phyloP scores from a whole-genome alignment of 1,140 invertebrate genomes.

The Drosophila willistoni region DNA sequence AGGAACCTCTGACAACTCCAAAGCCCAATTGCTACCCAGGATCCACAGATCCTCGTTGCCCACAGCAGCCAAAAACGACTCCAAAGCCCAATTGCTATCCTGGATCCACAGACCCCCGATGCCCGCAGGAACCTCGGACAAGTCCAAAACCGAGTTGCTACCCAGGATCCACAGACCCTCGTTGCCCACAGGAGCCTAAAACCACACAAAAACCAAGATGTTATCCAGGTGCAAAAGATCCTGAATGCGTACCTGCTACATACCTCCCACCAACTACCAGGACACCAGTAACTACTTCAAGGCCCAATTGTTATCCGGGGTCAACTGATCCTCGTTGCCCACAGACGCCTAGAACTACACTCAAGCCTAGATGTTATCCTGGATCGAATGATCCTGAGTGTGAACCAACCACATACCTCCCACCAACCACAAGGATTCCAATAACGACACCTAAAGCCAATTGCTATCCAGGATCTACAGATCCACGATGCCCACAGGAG shows the following conservation, averaged over 20 bases:
- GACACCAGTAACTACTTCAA: background rate
- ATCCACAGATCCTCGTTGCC: conserved; percentile 39
- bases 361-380: conserved; percentile 28
- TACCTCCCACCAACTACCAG: conserved; percentile 56
- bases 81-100: conserved; percentile 34
- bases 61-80: background rate
- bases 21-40: conserved; percentile 47
- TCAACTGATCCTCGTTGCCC: conserved; percentile 25
- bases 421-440: conserved; percentile 35
- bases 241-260: conserved; percentile 83
- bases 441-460: conserved; percentile 51
- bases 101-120: conserved; percentile 37
- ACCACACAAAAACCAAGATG: conserved; percentile 21
- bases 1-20: background rate
- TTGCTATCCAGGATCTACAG: conserved; percentile 78
- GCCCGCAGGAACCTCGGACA: conserved; percentile 6
- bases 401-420: conserved; percentile 31
- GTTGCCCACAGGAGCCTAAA: conserved; percentile 9
- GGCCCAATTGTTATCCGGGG: conserved; percentile 2
- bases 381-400: conserved; percentile 35
- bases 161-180: conserved; percentile 33
- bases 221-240: conserved; percentile 76
- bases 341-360: conserved; percentile 9
- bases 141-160: conserved; percentile 24
- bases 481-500: conserved; percentile 78